A percentile compares a stretch with the other conserved stretches of the same genome.
phyloP scores from a whole-genome alignment of 2,888 invertebrate species.

The Omphaloscelis lunosa region DNA sequence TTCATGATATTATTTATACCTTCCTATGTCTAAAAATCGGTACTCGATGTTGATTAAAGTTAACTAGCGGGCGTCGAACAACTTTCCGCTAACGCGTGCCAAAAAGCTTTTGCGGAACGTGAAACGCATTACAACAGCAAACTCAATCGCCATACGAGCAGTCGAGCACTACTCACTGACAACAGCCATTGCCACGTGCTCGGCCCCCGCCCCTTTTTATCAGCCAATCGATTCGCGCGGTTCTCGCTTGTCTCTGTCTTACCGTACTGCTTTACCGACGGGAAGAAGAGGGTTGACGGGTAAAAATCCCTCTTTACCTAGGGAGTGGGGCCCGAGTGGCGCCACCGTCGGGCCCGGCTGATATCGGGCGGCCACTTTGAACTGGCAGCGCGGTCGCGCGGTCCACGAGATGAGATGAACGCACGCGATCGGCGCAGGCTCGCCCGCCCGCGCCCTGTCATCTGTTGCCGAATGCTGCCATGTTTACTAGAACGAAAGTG shows the following conservation, averaged over 20 bases:
- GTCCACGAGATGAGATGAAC: conserved; percentile 85
- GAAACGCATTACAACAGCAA: conserved; percentile 78
- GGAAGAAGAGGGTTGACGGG: conserved; percentile 74
- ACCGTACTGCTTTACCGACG: conserved; percentile 85
- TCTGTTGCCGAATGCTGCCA: conserved; percentile 89
- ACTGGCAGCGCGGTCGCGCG: conserved; percentile 78
- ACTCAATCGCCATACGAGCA: conserved; percentile 75
- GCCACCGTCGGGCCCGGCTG: conserved; percentile 75
- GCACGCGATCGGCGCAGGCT: conserved; percentile 84
- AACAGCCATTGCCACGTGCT: conserved; percentile 86
- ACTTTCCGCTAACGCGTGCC: conserved; percentile 74
- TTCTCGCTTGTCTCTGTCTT: conserved; percentile 81
- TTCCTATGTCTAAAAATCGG: conserved; percentile 34
- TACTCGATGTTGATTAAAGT: conserved; percentile 57
- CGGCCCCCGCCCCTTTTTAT: conserved; percentile 85
- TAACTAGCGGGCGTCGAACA: conserved; percentile 56
- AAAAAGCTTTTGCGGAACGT: conserved; percentile 75
- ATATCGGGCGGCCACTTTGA: conserved; percentile 75
- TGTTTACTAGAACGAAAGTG: conserved; percentile 89
- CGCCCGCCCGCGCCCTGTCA: conserved; percentile 88
- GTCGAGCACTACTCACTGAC: conserved; percentile 75
- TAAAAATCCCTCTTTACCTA: conserved; percentile 70
- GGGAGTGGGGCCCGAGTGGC: conserved; percentile 79
- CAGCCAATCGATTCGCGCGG: conserved; percentile 87
- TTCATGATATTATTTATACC: background rate